Evolutionary conservation across 2,797 vertebrate genomes (phyloP).

Genomic region (Florisuga fusca): DNA sequence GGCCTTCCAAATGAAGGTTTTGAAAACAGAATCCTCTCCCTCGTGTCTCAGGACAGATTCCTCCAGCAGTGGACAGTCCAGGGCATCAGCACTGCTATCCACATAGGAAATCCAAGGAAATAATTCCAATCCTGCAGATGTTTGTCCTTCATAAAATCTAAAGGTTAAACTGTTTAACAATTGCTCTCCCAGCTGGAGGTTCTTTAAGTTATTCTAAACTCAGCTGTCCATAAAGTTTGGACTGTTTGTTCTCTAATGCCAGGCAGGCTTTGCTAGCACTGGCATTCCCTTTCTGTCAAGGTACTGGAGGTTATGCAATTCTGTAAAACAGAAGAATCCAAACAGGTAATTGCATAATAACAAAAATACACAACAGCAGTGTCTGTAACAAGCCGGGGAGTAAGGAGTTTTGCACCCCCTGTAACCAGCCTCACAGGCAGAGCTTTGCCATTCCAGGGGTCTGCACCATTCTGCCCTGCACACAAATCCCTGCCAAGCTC

Average conservation of each 20-base stretch:
- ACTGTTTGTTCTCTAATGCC: not conserved
- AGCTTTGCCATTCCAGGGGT: not conserved
- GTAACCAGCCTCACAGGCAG: not conserved
- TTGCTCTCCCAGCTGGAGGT: not conserved
- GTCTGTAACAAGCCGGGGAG: not conserved
- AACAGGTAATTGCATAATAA: not conserved
- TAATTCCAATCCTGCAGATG: not conserved
- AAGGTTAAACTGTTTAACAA: not conserved
- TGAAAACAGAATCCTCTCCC: not conserved
- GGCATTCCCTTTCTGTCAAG: not conserved
- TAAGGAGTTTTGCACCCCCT: not conserved
- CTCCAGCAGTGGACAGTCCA: not conserved
- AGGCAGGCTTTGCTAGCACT: not conserved
- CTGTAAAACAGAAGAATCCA: not conserved
- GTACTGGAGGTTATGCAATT: not conserved
- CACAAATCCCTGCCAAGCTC: not conserved
- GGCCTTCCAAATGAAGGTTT: not conserved
- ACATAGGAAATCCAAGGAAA: not conserved
- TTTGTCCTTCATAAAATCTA: not conserved
- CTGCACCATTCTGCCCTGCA: accelerated
- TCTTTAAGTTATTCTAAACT: not conserved
- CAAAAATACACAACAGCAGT: not conserved
- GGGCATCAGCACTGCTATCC: accelerated
- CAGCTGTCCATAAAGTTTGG: not conserved
- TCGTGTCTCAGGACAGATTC: accelerated